Percentiles rank a stretch among this genome's conserved stretches.
phyloP scores from a whole-genome alignment of 1,140 invertebrate species.

The Araneus ventricosus region DNA sequence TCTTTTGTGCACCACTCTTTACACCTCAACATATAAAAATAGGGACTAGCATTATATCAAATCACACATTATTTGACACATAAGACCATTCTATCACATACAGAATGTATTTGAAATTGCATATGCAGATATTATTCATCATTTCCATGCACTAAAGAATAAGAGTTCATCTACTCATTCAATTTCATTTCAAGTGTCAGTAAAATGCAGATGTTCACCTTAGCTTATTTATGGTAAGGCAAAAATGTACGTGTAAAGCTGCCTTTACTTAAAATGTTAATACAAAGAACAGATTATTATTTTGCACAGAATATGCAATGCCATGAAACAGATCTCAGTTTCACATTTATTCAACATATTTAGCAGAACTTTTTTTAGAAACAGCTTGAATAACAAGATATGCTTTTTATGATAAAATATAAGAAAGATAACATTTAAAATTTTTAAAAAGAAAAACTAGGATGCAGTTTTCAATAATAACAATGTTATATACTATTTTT shows the following conservation, averaged over 20 bases:
- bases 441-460: conserved; percentile 3
- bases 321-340: neutral
- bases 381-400: conserved; percentile 15
- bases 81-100: conserved; percentile 62
- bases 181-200: neutral
- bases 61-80: conserved; percentile 74
- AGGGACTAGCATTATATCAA: conserved; percentile 74
- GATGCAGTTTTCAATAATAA: neutral
- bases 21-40: conserved; percentile 53
- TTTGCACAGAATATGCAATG: neutral
- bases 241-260: neutral
- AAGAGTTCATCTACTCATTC: neutral
- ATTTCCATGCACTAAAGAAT: neutral
- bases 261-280: neutral
- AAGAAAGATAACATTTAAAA: neutral
- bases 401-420: neutral
- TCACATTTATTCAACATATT: neutral
- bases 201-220: neutral
- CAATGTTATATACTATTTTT: neutral
- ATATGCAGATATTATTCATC: conserved; percentile 15
- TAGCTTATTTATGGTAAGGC: conserved; percentile 1
- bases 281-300: neutral
- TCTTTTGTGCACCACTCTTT: conserved; percentile 55
- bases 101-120: conserved; percentile 53
- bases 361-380: neutral